Conservation (phyloP, 2,888 invertebrate species). For the Habroteleia sp. region DNA sequence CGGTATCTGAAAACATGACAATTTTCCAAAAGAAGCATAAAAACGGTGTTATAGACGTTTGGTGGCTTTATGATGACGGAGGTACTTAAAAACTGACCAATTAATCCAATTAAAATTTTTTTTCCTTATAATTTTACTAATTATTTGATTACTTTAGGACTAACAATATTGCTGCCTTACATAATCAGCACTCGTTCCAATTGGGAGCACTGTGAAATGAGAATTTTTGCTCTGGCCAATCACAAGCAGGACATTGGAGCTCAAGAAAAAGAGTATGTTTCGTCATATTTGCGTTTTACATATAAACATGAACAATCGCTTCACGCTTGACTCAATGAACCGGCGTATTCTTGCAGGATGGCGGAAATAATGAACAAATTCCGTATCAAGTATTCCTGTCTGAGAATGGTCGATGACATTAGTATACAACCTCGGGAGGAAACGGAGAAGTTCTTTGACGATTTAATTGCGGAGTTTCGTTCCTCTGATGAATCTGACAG, state of each 20-base stretch:
- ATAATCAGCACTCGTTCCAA: conserved; percentile 90
- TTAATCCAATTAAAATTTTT: conserved; percentile 3
- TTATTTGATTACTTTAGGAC: conserved; percentile 80
- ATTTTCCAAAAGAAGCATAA: conserved; percentile 90
- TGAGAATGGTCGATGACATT: conserved; percentile 95
- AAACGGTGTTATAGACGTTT: conserved; percentile 93
- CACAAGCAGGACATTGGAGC: conserved; percentile 88
- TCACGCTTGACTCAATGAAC: conserved; percentile 7
- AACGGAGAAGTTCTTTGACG: conserved; percentile 88
- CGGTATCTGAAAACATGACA: conserved; percentile 86
- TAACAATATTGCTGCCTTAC: conserved; percentile 92
- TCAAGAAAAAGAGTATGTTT: conserved; percentile 91
- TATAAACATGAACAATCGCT: background rate
- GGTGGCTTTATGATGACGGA: conserved; percentile 98
- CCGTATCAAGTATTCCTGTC: conserved; percentile 94
- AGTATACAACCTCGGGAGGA: conserved; percentile 89
- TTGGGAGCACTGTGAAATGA: conserved; percentile 89
- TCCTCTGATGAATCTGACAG: conserved; percentile 75
- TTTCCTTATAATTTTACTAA: too few relatives aligned
- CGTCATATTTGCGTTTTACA: background rate
- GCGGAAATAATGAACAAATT: conserved; percentile 95
- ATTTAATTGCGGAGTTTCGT: conserved; percentile 86
- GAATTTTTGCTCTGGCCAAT: conserved; percentile 92
- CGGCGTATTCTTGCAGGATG: conserved; percentile 85
- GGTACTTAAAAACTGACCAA: conserved; percentile 82